A percentile compares a stretch with the other conserved stretches of the same genome.
These are phyloP conservation scores for Hermetia illucens DNA, from an alignment of 1,140 invertebrate genomes.

Conservation along the genomic window DNA sequence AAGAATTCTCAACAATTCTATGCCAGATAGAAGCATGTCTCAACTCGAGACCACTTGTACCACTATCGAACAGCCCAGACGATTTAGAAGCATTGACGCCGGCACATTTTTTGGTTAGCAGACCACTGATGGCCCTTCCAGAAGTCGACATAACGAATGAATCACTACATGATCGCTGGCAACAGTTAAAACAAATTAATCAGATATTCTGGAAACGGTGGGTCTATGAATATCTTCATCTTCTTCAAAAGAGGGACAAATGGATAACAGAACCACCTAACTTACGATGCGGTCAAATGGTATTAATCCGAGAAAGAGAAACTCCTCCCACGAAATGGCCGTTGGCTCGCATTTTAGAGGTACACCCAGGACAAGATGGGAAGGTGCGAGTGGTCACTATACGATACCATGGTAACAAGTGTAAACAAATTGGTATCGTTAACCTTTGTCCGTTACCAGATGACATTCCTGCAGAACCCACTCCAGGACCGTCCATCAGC, in stretches of 20 bases:
- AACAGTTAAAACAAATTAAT: neutral
- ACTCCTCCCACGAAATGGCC: slow-evolving; percentile 16
- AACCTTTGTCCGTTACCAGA: no score
- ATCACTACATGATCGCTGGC: neutral
- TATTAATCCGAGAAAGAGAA: slow-evolving; percentile 13
- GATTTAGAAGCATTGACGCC: slow-evolving; percentile 16
- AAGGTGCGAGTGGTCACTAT: slow-evolving; percentile 7
- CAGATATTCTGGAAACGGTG: slow-evolving; percentile 5
- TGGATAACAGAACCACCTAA: slow-evolving; percentile 2
- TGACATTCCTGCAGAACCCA: no score
- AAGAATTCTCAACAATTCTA: slow-evolving; percentile 12
- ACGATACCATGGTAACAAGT: no score
- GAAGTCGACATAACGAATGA: slow-evolving; percentile 10
- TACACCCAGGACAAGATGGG: slow-evolving; percentile 10
- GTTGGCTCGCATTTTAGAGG: slow-evolving; percentile 10
- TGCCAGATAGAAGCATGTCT: slow-evolving; percentile 13
- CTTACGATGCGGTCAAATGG: slow-evolving; percentile 12
- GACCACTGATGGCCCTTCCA: slow-evolving; percentile 12
- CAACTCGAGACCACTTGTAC: slow-evolving; percentile 12
- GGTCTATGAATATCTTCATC: no score
- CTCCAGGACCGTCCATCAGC: no score
- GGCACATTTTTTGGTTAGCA: slow-evolving; percentile 23
- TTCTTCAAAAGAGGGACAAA: no score
- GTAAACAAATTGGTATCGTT: no score
- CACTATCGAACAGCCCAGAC: slow-evolving; percentile 13